These are phyloP conservation scores for Hirtodrosophila histrioides DNA, from an alignment of 2,888 invertebrate genomes.

Conservation along the genomic window DNA sequence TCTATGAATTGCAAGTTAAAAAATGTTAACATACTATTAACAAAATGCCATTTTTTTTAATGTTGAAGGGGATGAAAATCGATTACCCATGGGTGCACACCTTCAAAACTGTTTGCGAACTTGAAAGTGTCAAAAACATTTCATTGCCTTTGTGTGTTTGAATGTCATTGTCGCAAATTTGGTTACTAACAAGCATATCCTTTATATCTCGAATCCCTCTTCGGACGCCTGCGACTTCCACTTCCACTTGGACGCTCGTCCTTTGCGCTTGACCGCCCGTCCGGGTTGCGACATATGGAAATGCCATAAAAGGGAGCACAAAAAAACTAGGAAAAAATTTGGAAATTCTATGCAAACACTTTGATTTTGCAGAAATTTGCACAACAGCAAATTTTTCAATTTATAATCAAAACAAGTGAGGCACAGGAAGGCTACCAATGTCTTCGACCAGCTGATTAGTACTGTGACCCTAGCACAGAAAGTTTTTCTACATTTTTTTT, in stretches of 20 bases:
- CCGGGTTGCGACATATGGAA: constrained; percentile 69
- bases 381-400: constrained; percentile 76
- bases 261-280: constrained; percentile 72
- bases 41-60: constrained; percentile 1
- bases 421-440: constrained; percentile 20
- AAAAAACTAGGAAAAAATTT: constrained; percentile 3
- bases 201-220: constrained; percentile 33
- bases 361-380: constrained; percentile 66
- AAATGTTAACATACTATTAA: constrained; percentile 8
- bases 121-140: constrained; percentile 52
- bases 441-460: constrained; percentile 65
- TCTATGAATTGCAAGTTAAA: neutral
- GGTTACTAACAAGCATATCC: constrained; percentile 69
- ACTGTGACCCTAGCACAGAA: constrained; percentile 51
- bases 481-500: constrained; percentile 8
- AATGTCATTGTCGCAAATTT: constrained; percentile 45
- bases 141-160: constrained; percentile 9
- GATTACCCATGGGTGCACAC: constrained; percentile 32
- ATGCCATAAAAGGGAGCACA: constrained; percentile 41
- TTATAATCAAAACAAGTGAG: constrained; percentile 73
- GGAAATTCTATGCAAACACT: constrained; percentile 59
- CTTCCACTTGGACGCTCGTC: constrained; percentile 66
- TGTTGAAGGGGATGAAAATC: constrained; percentile 30
- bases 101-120: constrained; percentile 24
- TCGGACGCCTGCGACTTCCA: constrained; percentile 17